Evolutionary conservation across 2,888 invertebrate species (phyloP), one percentile per base, ranked within the genome.

Genomic region (Dryobota labecula): DNA sequence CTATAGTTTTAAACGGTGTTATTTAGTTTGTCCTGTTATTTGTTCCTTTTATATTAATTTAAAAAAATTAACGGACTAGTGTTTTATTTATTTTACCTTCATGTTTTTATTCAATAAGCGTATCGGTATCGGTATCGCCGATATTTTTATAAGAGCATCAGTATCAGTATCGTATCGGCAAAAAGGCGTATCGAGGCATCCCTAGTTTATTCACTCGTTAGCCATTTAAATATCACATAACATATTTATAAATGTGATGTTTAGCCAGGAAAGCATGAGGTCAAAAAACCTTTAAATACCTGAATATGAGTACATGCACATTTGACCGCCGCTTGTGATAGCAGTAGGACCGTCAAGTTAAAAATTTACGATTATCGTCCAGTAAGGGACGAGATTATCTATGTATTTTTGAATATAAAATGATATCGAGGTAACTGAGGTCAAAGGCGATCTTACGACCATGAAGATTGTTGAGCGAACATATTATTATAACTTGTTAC

Each of bases 381-480:
- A 64, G 30, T 49, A 61, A 71, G 70, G 61, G 68, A 62, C 49
- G 30, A 58, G 62, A 67, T 69, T 68, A 63, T 66, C 76, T 80
- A 61, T 74, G 60, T 73, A 60, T 61, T 62, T 58, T 62, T 58
- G 43, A 84, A 76, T 70, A 66, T 80, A 33, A 69, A 54, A 79
- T 56, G 57, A 64, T 58, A 61, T 43, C 33, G 45, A 62, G 72
- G 66, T 70, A 68, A 72, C 69, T 36, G 43, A 66, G 77, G 84
- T 83, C 80, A 83, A 80, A 83, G 80, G 84, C 63, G 70, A 69
- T 47, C 56, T 30, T 47, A 41, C 47, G 73, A 75, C 86, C 77
- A 85, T 83, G 70, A 65, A 70, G 63, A 43, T 66, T 54, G 54
- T 72, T 70, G 51, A 53, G 69, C 66, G 49, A 84, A 64, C 67